Evolutionary conservation across 2,797 vertebrate species (phyloP).

Genomic region (Falco novaeseelandiae): DNA sequence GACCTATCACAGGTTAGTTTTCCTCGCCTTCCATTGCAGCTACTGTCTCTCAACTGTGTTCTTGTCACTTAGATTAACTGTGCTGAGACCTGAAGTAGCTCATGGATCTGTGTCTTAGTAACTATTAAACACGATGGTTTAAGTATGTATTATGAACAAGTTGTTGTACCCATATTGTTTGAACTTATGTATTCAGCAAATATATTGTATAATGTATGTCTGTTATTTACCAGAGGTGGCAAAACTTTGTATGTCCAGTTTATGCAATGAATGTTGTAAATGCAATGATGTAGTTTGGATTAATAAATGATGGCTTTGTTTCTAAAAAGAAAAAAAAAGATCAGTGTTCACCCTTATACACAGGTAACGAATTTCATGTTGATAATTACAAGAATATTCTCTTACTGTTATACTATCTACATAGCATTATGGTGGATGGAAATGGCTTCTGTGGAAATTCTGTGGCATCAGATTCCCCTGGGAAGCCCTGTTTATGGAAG

Average conservation of each 20-base stretch:
- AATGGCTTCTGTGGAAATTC: slow-evolving; percentile 53
- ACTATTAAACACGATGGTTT: slow-evolving; percentile 64
- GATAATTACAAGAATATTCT: slow-evolving; percentile 50
- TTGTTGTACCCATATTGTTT: slow-evolving; percentile 79
- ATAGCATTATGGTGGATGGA: slow-evolving; percentile 37
- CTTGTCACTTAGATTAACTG: slow-evolving; percentile 83
- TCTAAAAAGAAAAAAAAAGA: slow-evolving; percentile 70
- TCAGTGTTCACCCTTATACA: slow-evolving; percentile 74
- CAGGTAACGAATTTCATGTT: slow-evolving; percentile 57
- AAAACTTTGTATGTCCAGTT: slow-evolving; percentile 85
- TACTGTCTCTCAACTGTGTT: slow-evolving; percentile 76
- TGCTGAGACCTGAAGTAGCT: slow-evolving; percentile 80
- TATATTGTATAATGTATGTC: slow-evolving; percentile 78
- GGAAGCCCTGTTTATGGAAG: slow-evolving; percentile 28
- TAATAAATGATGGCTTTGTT: slow-evolving; percentile 86
- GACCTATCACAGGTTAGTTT: slow-evolving; percentile 62
- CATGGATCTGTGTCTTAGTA: slow-evolving; percentile 73
- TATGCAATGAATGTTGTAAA: slow-evolving; percentile 88
- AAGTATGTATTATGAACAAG: slow-evolving; percentile 77
- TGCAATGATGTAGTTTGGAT: slow-evolving; percentile 89
- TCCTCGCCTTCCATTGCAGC: slow-evolving; percentile 76
- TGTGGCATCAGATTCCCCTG: slow-evolving; percentile 40
- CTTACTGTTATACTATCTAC: slow-evolving; percentile 59
- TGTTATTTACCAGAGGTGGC: slow-evolving; percentile 84
- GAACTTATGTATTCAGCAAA: slow-evolving; percentile 79